These are phyloP conservation scores for Pithys albifrons DNA, from an alignment of 2,113 vertebrate genomes.

Conservation along the genomic window DNA sequence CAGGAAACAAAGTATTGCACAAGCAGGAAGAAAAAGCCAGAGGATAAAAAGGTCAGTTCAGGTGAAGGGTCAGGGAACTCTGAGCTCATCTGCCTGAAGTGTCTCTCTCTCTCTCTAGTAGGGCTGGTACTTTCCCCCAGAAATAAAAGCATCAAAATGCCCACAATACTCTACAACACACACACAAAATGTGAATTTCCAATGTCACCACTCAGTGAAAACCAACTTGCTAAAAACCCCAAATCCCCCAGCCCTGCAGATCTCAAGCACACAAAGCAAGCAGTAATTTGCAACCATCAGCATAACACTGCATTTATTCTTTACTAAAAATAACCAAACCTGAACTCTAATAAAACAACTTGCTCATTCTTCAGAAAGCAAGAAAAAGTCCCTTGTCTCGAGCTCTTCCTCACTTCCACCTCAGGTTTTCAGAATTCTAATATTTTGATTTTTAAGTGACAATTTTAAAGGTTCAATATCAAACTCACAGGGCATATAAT, in stretches of 20 bases:
- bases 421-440: neutral
- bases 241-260: neutral
- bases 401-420: slow-evolving; percentile 1
- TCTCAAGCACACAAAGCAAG: neutral
- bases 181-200: neutral
- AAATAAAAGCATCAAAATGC: neutral
- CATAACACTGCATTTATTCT: neutral
- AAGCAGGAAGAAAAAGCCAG: neutral
- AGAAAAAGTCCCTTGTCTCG: neutral
- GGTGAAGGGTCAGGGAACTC: neutral
- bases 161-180: neutral
- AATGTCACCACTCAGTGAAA: neutral
- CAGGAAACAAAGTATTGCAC: neutral
- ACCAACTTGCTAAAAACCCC: neutral
- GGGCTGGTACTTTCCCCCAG: neutral
- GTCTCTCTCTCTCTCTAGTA: neutral
- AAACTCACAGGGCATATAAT: slow-evolving; percentile 64
- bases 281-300: slow-evolving; percentile 3
- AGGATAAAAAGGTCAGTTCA: neutral
- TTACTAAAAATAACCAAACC: slow-evolving; percentile 9
- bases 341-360: neutral
- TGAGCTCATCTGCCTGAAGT: neutral
- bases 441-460: slow-evolving; percentile 54
- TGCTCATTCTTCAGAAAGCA: neutral
- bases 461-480: slow-evolving; percentile 54